Evolutionary conservation across 2,113 vertebrate species (phyloP).

Genomic region (Anser cygnoides): DNA sequence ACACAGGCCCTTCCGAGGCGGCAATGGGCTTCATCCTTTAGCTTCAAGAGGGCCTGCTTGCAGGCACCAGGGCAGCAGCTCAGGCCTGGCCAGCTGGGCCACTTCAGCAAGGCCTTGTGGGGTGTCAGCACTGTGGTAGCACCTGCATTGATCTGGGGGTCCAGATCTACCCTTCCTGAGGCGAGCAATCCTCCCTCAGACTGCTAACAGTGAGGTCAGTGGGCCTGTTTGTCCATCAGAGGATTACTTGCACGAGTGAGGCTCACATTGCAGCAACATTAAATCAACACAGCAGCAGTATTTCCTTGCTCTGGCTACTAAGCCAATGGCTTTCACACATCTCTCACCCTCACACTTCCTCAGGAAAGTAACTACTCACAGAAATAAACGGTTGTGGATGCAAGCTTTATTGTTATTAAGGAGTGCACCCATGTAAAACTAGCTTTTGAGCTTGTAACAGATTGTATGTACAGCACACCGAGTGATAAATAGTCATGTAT

Average conservation of each 20-base stretch:
- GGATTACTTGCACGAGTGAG: not conserved
- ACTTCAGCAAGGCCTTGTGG: not conserved
- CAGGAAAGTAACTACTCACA: not conserved
- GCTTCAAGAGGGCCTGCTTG: not conserved
- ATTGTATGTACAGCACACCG: conserved; percentile 45
- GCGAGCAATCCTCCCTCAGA: not conserved
- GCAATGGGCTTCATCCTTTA: not conserved
- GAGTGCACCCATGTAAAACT: conserved; percentile 20
- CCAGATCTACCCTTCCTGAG: not conserved
- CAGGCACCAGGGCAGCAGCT: not conserved
- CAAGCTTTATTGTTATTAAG: not conserved
- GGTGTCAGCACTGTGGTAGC: not conserved
- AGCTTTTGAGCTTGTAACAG: conserved; percentile 27
- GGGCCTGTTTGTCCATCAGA: not conserved
- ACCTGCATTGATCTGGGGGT: not conserved
- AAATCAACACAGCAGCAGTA: not conserved
- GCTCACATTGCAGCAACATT: not conserved
- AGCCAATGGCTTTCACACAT: not conserved
- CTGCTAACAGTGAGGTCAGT: not conserved
- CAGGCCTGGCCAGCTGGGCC: rapidly evolving
- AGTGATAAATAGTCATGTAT: conserved; percentile 53
- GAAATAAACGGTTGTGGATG: not conserved
- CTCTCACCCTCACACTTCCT: not conserved
- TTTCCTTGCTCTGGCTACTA: not conserved
- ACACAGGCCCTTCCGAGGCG: not conserved